Evolutionary conservation across 2,113 vertebrate species (phyloP).

Genomic region (Cardinalis cardinalis): DNA sequence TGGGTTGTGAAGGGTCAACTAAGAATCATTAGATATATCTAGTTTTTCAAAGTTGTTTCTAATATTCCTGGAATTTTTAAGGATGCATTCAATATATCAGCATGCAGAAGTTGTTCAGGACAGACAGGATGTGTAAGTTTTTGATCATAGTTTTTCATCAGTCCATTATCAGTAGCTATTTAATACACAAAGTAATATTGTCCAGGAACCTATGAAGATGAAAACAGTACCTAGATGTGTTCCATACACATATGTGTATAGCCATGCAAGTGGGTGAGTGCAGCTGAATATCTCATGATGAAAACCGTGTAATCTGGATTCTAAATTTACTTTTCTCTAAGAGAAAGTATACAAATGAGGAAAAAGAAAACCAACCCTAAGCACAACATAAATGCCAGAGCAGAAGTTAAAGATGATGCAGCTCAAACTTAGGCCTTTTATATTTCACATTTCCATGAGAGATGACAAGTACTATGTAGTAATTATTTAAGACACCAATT

Average conservation of each 20-base stretch:
- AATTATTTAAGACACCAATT: background rate
- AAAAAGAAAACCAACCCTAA: background rate
- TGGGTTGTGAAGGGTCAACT: fast-evolving
- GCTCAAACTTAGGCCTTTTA: background rate
- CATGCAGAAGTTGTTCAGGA: background rate
- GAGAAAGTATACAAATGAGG: background rate
- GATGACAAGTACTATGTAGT: background rate
- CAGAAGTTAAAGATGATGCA: background rate
- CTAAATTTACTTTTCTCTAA: background rate
- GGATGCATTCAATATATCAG: background rate
- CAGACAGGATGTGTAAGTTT: background rate
- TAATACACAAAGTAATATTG: background rate
- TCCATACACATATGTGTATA: background rate
- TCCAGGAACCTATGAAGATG: background rate
- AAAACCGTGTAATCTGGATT: background rate
- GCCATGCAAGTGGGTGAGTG: background rate
- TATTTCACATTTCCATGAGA: background rate
- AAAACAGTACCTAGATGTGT: background rate
- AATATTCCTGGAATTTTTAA: background rate
- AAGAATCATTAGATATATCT: background rate
- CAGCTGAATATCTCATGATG: background rate
- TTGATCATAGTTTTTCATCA: background rate
- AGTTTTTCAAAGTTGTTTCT: background rate
- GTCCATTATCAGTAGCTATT: background rate
- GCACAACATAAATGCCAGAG: background rate